Base-by-base conservation (phyloP, 1,140 invertebrate species). In the Acromyrmex heyeri region DNA sequence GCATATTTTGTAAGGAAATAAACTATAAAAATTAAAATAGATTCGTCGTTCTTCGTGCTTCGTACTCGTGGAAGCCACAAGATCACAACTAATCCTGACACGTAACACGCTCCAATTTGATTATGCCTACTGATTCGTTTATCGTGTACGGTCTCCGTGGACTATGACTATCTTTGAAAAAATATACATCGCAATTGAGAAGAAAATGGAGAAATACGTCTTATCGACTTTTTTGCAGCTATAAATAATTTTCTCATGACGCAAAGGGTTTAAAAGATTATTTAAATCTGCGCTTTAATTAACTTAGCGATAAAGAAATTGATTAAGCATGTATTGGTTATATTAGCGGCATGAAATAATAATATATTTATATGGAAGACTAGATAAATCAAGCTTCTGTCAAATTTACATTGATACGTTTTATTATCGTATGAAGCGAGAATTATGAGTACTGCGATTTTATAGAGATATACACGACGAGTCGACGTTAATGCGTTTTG, bases 71-170 rank as follows among this genome's bases (percentile, higher is more conserved):
- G 77, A 81, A 81, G 77, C 62, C 77, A 24, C 70, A 70, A 5
- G 16, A 70, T 65, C 24, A 27, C 18, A 55, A 10, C 8, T 69
- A 69, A 70, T 81, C 30, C 30, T 55, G 10, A 70, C 30, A 14
- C 44, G 50, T 70, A 81, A 81, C 30, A 69, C 30, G 21, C 48
- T 38, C 30, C 64, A 70, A 81, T 81, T 81, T 69, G 21, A 81
- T 81, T 81, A 81, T 30, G n/a, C 10, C 10, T 44, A 34, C 21
- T 70, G 48, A 81, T 70, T 81, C 64, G 34, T 70, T 70, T 81
- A 81, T 21, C 64, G 30, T 67, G 3, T 27, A 4, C 30, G 27
- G 64, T 81, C 38, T 24, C 64, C n/a, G 48, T 69, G 7, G n/a
- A 79, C 18, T 79, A 10, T 14, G 14, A 27, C 1, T 27, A 10